Evolutionary conservation across 2,888 invertebrate species (phyloP), one percentile per base, ranked within the genome.

Genomic region (Cataglyphis cursor): DNA sequence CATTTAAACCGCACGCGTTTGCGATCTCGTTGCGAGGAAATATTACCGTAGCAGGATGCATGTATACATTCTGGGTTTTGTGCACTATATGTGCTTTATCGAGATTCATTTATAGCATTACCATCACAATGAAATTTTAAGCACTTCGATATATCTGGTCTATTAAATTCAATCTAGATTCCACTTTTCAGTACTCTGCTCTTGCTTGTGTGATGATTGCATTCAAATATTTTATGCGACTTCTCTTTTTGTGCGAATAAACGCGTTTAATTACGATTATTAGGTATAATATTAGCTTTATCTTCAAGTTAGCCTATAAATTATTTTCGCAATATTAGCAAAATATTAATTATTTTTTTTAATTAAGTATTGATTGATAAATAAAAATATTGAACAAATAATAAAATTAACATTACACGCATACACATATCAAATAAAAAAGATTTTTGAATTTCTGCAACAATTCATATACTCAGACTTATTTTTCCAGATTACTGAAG

Each of bases 101-200:
- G 24, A 59, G 59, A 57, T 38, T 54, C 24, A 73, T 57, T 73
- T 59, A 35, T 57, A 24, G 24, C 28, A 68, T 72, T 70, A 38
- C 18, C 18, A 57, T 38, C 24, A 38, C 41, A 57, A 73, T 73
- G 5, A n/a, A 59, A 41, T 2, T 59, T 35, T 12, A 59, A 73
- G 18, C 21, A 59, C 12, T 24, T 41, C 59, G 24, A 41, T 72
- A 35, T 24, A 2, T 38, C n/a, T 41, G 41, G 28, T 28, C n/a
- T 41, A 28, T 73, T 59, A 41, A 73, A 59, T 10, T 18, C 38
- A 12, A 72, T 38, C 57, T 38, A 72, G 38, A 57, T 72, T 73
- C 12, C 38, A 18, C 2, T 12, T 41, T 24, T 18, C n/a, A 28
- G 38, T 48, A 28, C 6, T 31, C n/a, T 51, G n/a, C 51, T 51